phyloP scores from a whole-genome alignment of 1,140 invertebrate species.

The Tetragonula clypearis region DNA sequence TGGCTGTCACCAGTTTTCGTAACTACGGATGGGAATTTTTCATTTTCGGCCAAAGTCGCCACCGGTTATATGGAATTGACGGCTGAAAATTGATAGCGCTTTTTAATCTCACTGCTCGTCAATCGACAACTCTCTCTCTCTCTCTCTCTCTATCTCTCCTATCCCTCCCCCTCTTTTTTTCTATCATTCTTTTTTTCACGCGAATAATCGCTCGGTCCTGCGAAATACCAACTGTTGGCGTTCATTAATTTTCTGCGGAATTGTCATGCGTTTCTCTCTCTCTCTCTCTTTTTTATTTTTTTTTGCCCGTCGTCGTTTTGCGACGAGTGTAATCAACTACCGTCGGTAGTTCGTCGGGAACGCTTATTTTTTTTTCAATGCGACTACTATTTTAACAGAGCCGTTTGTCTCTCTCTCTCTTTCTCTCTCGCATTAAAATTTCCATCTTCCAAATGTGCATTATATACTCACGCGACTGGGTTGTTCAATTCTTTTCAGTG shows the following conservation, averaged over 20 bases:
- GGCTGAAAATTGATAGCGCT: constrained; percentile 26
- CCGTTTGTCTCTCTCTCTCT: background rate
- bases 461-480: background rate
- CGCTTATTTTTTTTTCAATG: background rate
- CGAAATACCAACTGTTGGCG: background rate
- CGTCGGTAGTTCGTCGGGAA: background rate
- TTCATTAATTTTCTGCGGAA: background rate
- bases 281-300: too few relatives aligned
- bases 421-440: background rate
- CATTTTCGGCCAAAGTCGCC: constrained; percentile 7
- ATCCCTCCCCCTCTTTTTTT: background rate
- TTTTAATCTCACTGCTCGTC: constrained; percentile 20
- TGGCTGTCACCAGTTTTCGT: constrained; percentile 1
- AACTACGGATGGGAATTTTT: constrained; percentile 41
- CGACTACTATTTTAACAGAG: background rate
- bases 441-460: background rate
- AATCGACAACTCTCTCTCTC: background rate
- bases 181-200: background rate
- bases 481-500: background rate
- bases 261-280: background rate
- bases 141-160: background rate
- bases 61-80: constrained; percentile 29
- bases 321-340: background rate
- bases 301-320: too few relatives aligned
- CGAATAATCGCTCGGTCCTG: background rate